These are phyloP conservation scores for Dryobates pubescens DNA, from an alignment of 2,797 vertebrate genomes.

Conservation along the genomic window DNA sequence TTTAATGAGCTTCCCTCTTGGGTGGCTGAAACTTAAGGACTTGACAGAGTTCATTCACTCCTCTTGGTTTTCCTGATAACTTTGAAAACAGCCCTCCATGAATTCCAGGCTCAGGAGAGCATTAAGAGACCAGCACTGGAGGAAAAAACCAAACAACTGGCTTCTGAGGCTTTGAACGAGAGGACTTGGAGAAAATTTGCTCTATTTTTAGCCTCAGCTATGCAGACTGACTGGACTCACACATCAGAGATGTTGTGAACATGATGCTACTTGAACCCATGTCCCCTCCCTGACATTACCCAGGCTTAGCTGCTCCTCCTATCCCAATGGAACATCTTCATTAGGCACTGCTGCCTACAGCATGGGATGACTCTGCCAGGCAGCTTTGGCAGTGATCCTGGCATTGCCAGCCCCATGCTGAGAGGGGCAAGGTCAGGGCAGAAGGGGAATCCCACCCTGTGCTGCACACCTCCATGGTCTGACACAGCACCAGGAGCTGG, in stretches of 20 bases:
- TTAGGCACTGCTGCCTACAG: neutral
- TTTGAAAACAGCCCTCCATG: neutral
- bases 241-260: constrained; percentile 45
- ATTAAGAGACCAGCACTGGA: neutral
- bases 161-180: constrained; percentile 29
- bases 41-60: neutral
- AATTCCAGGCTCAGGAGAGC: constrained; percentile 10
- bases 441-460: neutral
- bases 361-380: neutral
- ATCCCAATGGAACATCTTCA: neutral
- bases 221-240: constrained; percentile 62
- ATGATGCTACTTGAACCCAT: constrained; percentile 47
- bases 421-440: fast-evolving
- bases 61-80: constrained; percentile 9
- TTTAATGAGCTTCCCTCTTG: constrained; percentile 29
- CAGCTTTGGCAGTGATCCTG: neutral
- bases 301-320: constrained; percentile 6
- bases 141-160: neutral
- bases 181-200: constrained; percentile 41
- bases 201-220: constrained; percentile 59
- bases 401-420: fast-evolving
- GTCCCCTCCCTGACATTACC: constrained; percentile 9
- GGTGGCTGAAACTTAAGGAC: constrained; percentile 24
- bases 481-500: neutral
- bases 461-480: neutral